Base-by-base conservation (phyloP, 2,888 invertebrate genomes). In the Drosophila subquinaria region DNA sequence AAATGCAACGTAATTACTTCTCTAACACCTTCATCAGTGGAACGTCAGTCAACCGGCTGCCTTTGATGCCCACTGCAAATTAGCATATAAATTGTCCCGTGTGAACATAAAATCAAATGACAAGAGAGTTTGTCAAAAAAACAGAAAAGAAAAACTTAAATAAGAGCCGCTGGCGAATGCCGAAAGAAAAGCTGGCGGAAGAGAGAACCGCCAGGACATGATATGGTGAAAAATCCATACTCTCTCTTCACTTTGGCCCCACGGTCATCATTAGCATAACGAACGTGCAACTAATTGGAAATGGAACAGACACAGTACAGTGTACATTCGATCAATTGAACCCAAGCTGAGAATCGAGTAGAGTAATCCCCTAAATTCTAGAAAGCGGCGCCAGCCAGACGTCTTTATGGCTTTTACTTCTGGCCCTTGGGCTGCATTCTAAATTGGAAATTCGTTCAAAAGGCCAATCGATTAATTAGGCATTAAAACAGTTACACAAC, bases 41-140 rank as follows among this genome's bases (percentile, higher is more conserved):
- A 69, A 68, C 69, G 76, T 73, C 70, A 66, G 84, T 76, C 71
- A 75, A 74, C 75, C 76, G 89, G 81, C 76, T 56, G 79, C 74
- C 88, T 87, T 87, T 87, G 89, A 87, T 88, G 90, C 76, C 69
- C 81, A 75, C 81, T 81, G 88, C 81, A 81, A 88, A 89, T 88
- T 88, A 88, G 86, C 87, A 88, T 88, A 88, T 83, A 89, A 89
- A 88, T 89, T 89, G 90, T 89, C 87, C 87, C 87, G 87, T 88
- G 87, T 86, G 87, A 88, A 88, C 87, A 88, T 88, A 81, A 89
- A 89, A 60, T 77, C 83, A 86, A 85, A 89, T 89, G 87, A 88
- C 90, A 88, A 85, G 86, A 78, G 75, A 86, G 89, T 85, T 85
- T 88, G 89, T 88, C 88, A 83, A 89, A 84, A 79, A 57, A 53